Percentiles rank a stretch among this genome's conserved stretches.
Evolutionary conservation across 2,113 vertebrate genomes (phyloP).

Genomic region (Microtus ochrogaster): DNA sequence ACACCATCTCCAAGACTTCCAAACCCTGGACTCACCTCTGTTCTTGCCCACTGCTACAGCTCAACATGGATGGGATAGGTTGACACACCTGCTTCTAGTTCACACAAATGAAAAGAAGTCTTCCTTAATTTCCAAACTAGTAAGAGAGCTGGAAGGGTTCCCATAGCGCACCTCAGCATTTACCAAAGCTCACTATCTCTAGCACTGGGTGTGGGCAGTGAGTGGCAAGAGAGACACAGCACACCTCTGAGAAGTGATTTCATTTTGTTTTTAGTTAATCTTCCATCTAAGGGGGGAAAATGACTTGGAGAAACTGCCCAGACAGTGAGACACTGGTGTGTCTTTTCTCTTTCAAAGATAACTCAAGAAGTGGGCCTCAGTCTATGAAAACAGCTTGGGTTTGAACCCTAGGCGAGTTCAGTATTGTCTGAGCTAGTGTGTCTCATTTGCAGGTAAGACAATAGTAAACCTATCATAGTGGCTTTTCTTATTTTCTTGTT

Average conservation of each 20-base stretch:
- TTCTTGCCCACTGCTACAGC: background rate
- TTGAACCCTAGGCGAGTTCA: background rate
- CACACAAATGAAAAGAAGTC: conserved; percentile 62
- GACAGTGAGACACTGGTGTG: background rate
- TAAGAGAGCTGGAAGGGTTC: conserved; percentile 70
- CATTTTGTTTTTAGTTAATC: background rate
- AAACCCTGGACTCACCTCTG: conserved; percentile 10
- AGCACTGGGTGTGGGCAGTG: background rate
- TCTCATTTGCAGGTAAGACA: background rate
- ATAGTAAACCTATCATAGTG: background rate
- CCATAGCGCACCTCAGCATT: conserved; percentile 76
- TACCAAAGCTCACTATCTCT: conserved; percentile 76
- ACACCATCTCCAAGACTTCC: background rate
- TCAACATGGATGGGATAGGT: background rate
- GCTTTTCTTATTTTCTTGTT: background rate
- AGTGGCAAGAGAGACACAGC: conserved; percentile 72
- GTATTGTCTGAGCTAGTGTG: background rate
- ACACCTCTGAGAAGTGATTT: conserved; percentile 59
- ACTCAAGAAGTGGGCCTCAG: background rate
- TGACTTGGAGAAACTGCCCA: background rate
- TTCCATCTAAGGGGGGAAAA: background rate
- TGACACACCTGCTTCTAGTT: conserved; percentile 32
- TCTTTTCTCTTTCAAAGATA: background rate
- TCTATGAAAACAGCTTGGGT: background rate
- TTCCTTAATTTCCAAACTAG: conserved; percentile 65